Percentiles rank a stretch among this genome's conserved stretches.
These are phyloP conservation scores for Galerucella calmariensis DNA, from an alignment of 2,888 invertebrate species.

Conservation along the genomic window DNA sequence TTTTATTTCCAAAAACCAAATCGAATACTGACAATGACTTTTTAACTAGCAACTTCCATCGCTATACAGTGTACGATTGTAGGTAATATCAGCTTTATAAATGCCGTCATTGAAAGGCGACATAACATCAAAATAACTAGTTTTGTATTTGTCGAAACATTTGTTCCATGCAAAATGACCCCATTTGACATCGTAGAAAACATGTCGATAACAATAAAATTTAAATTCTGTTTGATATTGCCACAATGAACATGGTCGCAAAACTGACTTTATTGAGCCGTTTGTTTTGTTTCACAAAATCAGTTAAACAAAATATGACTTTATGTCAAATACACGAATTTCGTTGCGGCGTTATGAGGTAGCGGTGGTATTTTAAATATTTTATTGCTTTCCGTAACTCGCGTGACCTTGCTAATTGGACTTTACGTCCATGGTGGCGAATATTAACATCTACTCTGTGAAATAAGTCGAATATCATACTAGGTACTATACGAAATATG, in stretches of 20 bases:
- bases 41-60: slow-evolving; percentile 29
- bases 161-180: slow-evolving; percentile 32
- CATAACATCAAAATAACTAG: slow-evolving; percentile 31
- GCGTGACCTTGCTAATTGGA: too few species aligned
- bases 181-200: slow-evolving; percentile 25
- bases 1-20: neutral
- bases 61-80: slow-evolving; percentile 23
- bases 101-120: slow-evolving; percentile 28
- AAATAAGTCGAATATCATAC: too few species aligned
- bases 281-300: slow-evolving; percentile 29
- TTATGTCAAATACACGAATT: slow-evolving; percentile 19
- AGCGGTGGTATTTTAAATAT: neutral
- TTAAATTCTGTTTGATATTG: slow-evolving; percentile 31
- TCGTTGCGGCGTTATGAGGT: neutral
- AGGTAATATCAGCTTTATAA: slow-evolving; percentile 27
- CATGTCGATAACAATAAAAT: slow-evolving; percentile 36
- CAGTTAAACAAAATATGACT: slow-evolving; percentile 24
- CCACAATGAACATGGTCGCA: slow-evolving; percentile 30
- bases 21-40: slow-evolving; percentile 17
- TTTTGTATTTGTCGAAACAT: slow-evolving; percentile 31
- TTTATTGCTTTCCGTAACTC: slow-evolving; percentile 1
- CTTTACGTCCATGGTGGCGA: too few species aligned
- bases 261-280: slow-evolving; percentile 29
- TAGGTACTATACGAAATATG: too few species aligned
- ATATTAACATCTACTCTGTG: too few species aligned